Conservation (phyloP, 2,113 vertebrate genomes). For the Noturus placidus region DNA sequence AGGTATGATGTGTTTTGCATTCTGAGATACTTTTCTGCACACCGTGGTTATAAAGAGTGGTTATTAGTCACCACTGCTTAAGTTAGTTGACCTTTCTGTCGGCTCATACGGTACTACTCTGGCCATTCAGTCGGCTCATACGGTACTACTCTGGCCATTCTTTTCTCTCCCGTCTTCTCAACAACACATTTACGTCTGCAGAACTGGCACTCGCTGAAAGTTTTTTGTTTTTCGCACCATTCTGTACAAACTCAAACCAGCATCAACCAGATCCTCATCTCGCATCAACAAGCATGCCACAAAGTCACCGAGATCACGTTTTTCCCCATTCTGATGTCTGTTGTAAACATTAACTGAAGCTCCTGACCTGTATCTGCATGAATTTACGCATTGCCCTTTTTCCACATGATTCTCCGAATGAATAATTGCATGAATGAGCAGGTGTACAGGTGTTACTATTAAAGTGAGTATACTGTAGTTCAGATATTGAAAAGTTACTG, state of each 20-base stretch:
- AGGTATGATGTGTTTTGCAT: not conserved
- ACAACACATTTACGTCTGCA: not conserved
- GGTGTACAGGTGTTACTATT: conserved; percentile 1
- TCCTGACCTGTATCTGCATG: not conserved
- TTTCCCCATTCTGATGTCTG: not conserved
- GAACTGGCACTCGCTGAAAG: not conserved
- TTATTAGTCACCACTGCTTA: not conserved
- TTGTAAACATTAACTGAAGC: not conserved
- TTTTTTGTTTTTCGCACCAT: not conserved
- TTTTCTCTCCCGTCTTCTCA: not conserved
- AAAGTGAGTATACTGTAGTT: no score
- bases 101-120: not conserved
- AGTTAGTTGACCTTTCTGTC: not conserved
- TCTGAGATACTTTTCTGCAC: not conserved
- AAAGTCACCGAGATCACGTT: not conserved
- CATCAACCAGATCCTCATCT: not conserved
- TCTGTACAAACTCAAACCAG: not conserved
- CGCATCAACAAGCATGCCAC: not conserved
- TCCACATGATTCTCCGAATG: not conserved
- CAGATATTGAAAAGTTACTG: not conserved
- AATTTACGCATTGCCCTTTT: not conserved
- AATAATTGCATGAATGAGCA: not conserved
- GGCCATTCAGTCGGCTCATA: not conserved
- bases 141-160: not conserved
- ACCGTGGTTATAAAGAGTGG: not conserved